Evolutionary conservation across 2,888 invertebrate genomes (phyloP), one percentile per base, ranked within the genome.

Genomic region (Tiliacea citrago): DNA sequence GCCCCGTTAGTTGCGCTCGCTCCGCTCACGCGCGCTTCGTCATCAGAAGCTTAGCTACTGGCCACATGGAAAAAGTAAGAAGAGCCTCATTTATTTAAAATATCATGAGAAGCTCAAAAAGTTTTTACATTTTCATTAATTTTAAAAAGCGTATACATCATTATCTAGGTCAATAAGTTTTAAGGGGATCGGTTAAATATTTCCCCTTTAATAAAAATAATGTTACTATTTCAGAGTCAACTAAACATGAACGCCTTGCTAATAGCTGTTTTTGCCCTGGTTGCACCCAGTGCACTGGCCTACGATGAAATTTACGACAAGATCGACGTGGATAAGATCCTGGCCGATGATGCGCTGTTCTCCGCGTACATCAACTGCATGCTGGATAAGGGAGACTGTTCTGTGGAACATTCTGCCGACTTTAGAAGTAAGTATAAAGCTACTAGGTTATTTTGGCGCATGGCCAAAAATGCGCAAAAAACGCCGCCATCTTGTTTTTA

Each of bases 221-320:
- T 6, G n/a, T 60, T 45, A 1, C 7, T 49, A 45, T 77, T 81
- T 35, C 80, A 83, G 76, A 63, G 12, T 18, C 8, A 42, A 35
- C 13, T 49, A 35, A 88, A 79, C 68, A 93, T 93, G 93, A 88
- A 90, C 39, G 61, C 83, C 5, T 60, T 90, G 45, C 65, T 90
- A 21, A 49, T 92, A 21, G 86, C 88, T 51, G 63, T 91, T 13
- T 70, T 90, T 42, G 89, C 88, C 29, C 21, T 91, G 68, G 84
- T 88, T 5, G 79, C 79, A 8, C 84, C 91, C 1, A 73, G 90
- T 58, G 93, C 90, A 51, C 62, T 93, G 61, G 90, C 92, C 75
- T 96, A 96, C 73, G 95, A 96, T 71, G 94, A 93, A 71, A 90
- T 88, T 3, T 96, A 93, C 66, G 95, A 95, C 78, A 92, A 93